A percentile compares a stretch with the other conserved stretches of the same genome.
These are phyloP conservation scores for Ormia ochracea DNA, from an alignment of 2,888 invertebrate species.

Conservation along the genomic window DNA sequence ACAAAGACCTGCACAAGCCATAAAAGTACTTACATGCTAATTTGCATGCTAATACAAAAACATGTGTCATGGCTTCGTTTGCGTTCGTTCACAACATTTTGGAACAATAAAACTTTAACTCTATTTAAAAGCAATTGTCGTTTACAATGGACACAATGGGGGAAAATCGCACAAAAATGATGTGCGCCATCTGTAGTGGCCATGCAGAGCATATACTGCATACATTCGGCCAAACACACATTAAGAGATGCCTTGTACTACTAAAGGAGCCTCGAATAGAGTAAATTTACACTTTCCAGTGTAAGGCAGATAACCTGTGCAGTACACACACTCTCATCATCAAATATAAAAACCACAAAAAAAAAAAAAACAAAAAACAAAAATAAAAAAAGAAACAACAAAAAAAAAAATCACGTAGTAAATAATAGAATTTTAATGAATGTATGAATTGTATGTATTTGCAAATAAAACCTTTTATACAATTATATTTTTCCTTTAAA, in stretches of 20 bases:
- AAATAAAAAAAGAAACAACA: not conserved
- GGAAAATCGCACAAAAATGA: not conserved
- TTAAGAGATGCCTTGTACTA: slow-evolving; percentile 48
- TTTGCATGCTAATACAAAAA: slow-evolving; percentile 32
- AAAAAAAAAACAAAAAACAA: too few species aligned
- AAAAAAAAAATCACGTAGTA: slow-evolving; percentile 37
- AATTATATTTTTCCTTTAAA: slow-evolving; percentile 24
- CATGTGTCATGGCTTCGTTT: slow-evolving; percentile 51
- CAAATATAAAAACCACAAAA: too few species aligned
- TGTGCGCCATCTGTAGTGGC: slow-evolving; percentile 4
- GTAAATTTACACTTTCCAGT: slow-evolving; percentile 54
- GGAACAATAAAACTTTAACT: slow-evolving; percentile 23
- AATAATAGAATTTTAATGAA: slow-evolving; percentile 59
- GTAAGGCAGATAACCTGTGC: slow-evolving; percentile 20
- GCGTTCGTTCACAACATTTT: slow-evolving; percentile 14
- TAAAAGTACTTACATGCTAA: slow-evolving; percentile 18
- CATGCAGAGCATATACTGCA: not conserved
- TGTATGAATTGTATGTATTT: slow-evolving; percentile 40
- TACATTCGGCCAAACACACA: not conserved
- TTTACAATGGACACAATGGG: slow-evolving; percentile 1
- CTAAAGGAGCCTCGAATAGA: slow-evolving; percentile 51
- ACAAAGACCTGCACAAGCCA: not conserved
- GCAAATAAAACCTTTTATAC: slow-evolving; percentile 31
- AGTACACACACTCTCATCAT: not conserved
- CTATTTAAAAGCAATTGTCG: slow-evolving; percentile 8